These are phyloP conservation scores for Serrognathus titanus DNA, from an alignment of 2,888 invertebrate species.

Conservation along the genomic window DNA sequence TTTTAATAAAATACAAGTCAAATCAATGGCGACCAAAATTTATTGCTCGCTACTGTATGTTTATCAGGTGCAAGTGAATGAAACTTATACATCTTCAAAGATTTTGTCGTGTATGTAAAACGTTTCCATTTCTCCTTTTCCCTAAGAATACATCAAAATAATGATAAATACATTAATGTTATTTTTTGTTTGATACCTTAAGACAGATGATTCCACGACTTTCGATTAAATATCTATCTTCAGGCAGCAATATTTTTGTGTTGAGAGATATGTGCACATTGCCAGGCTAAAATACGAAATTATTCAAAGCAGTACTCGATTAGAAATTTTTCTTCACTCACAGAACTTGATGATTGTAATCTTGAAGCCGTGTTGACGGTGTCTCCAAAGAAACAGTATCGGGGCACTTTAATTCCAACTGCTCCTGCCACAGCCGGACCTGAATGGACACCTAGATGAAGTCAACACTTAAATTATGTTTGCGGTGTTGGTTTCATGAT, in stretches of 20 bases:
- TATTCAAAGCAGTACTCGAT: not conserved
- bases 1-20: no score
- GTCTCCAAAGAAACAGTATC: conserved; percentile 88
- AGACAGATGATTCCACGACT: conserved; percentile 73
- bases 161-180: not conserved
- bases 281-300: conserved; percentile 54
- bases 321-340: conserved; percentile 35
- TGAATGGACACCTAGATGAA: conserved; percentile 68
- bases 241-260: conserved; percentile 65
- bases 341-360: conserved; percentile 72
- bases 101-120: conserved; percentile 34
- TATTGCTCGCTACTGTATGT: no score
- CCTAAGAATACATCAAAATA: conserved; percentile 52
- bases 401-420: conserved; percentile 77
- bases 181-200: conserved; percentile 58
- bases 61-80: no score
- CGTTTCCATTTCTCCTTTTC: conserved; percentile 77
- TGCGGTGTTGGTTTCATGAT: conserved; percentile 1
- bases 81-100: conserved; percentile 47
- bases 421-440: conserved; percentile 87
- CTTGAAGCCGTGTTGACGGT: conserved; percentile 89
- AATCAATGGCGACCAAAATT: no score
- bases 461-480: no score
- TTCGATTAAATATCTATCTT: conserved; percentile 63
- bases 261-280: conserved; percentile 73